A percentile compares a stretch with the other conserved stretches of the same genome.
Evolutionary conservation across 2,113 vertebrate genomes (phyloP).

Genomic region (Orthochromis indermauri): DNA sequence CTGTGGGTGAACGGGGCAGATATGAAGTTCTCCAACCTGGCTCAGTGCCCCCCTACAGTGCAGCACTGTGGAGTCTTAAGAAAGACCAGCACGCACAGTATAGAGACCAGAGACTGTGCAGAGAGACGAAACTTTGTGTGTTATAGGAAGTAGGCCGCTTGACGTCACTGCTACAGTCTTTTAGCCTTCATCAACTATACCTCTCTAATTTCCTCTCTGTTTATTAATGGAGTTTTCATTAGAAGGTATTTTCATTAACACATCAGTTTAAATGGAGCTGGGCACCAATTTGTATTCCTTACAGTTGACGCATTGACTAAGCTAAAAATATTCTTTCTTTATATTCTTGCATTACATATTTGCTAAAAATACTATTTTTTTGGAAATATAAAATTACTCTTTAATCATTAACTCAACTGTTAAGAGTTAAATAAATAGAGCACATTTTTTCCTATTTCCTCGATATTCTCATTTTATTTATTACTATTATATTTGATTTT

Average conservation of each 20-base stretch:
- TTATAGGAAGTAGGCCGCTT: not conserved
- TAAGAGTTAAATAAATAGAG: not conserved
- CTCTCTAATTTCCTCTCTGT: not conserved
- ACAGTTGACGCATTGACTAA: not conserved
- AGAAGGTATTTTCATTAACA: not conserved
- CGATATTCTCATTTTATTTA: not conserved
- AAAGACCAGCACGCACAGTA: rapidly evolving
- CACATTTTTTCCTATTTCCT: not conserved
- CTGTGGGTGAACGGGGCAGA: constrained; percentile 9
- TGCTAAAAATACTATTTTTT: not conserved
- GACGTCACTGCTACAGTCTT: not conserved
- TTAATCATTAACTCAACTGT: not conserved
- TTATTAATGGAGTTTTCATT: not conserved
- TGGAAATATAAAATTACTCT: not conserved
- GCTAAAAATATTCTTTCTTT: not conserved
- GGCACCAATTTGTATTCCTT: not conserved
- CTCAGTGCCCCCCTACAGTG: not conserved
- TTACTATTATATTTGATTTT: not conserved
- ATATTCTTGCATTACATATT: not conserved
- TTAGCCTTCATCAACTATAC: not conserved
- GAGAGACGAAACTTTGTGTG: constrained; percentile 31
- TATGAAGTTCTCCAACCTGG: not conserved
- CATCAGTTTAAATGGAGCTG: not conserved
- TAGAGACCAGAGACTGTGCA: not conserved
- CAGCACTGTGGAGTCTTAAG: constrained; percentile 8